Evolutionary conservation across 1,140 invertebrate species (phyloP), one percentile per base, ranked within the genome.

Genomic region (Steinernema khuongi): DNA sequence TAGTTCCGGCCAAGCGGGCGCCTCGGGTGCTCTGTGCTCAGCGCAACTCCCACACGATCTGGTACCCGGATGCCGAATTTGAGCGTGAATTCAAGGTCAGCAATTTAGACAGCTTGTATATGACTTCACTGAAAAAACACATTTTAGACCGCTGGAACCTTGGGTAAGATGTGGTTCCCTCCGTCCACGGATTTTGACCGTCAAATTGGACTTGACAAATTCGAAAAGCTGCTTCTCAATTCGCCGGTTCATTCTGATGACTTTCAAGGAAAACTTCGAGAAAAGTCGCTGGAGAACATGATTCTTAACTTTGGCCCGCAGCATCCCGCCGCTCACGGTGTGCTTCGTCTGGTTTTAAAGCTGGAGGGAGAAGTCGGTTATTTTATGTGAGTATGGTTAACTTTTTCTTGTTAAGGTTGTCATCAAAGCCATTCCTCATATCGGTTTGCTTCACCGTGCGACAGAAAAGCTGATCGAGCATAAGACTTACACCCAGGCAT

Each of bases 381-480:
- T 14, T 74, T 73, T 71, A 28, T 11, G 11, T 19, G 14, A 14
- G 11, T 26, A 67, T 0, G 0, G 29, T 1, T 32, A 14, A 7
- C 17, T 17, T 73, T 73, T 73, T 32, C 74, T 36, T 78, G 87
- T 87, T 50, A 85, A 93, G 91, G 90, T 90, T 72, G 92, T 97
- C 1, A 88, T 92, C 67, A 88, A 90, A 71, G 91, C 93, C 18
- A 94, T 97, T 87, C 95, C 95, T n/a, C 96, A 98, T 85, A 96
- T 98, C 83, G 96, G 96, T 1, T 89, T 98, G 0, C 88, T 99
- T 0, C 96, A 99, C 87, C 89, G 95, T 72, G 96, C 92, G 22
- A 98, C 96, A 1, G 96, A 99, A 85, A 99, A 99, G 85, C 88
- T 99, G 1, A 97, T 98, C 76, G 96, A 99, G 87, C 94, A 98